phyloP scores from a whole-genome alignment of 2,888 invertebrate genomes.

The Trachelus iudaicus region DNA sequence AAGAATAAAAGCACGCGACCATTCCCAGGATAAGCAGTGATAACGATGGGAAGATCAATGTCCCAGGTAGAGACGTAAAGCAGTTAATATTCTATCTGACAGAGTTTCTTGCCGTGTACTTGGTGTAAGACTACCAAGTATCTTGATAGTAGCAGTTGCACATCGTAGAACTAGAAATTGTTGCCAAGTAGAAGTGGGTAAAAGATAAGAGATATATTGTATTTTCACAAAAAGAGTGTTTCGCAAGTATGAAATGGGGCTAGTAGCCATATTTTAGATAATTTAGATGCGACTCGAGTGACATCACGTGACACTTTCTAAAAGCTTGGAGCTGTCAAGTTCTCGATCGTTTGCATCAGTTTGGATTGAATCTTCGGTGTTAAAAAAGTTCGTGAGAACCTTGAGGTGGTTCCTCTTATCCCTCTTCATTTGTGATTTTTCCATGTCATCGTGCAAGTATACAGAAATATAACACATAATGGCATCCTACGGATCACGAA shows the following conservation, averaged over 20 bases:
- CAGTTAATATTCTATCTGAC: not conserved
- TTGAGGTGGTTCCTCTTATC: not conserved
- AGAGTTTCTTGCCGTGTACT: not conserved
- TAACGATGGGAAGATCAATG: not conserved
- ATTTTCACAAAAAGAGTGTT: not conserved
- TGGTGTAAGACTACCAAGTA: not conserved
- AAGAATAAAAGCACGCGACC: too few relatives aligned
- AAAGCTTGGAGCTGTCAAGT: conserved; percentile 5
- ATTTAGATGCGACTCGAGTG: conserved; percentile 18
- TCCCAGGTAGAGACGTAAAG: not conserved
- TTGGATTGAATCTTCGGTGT: not conserved
- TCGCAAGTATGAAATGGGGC: not conserved
- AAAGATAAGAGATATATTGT: not conserved
- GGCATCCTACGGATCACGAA: not conserved
- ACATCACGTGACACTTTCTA: conserved; percentile 38
- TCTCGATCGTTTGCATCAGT: not conserved
- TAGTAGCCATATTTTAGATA: not conserved
- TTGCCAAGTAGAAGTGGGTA: not conserved
- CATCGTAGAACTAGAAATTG: not conserved
- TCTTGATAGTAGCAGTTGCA: not conserved
- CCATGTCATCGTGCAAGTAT: not conserved
- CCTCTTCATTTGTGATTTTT: not conserved
- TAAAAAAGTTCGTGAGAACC: not conserved
- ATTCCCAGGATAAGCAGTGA: not conserved
- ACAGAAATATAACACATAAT: not conserved